phyloP scores from a whole-genome alignment of 2,113 vertebrate species.

The human region GRCh38 chr4:122897501-122898000 shows the following conservation, averaged over 20 bases:
- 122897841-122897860: not conserved
- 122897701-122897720: not conserved
- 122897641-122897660: conserved; percentile 96
- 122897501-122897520: not conserved
- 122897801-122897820: conserved; percentile 6
- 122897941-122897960: conserved; percentile 69
- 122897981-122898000: conserved; percentile 87
- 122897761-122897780: not conserved
- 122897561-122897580: not conserved
- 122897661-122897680: conserved; percentile 94
- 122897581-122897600: not conserved
- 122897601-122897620: conserved; percentile 73
- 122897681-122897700: conserved; percentile 68
- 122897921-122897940: conserved; percentile 68
- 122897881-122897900: conserved; percentile 30
- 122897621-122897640: conserved; percentile 95
- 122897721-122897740: not conserved
- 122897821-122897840: not conserved
- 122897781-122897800: conserved; percentile 30
- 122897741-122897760: not conserved
- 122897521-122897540: conserved; percentile 27
- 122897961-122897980: conserved; percentile 77
- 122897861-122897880: not conserved
- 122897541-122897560: not conserved
- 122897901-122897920: conserved; percentile 51